Conservation (phyloP, 2,888 invertebrate species). For the Acrocyrtus sp. region DNA sequence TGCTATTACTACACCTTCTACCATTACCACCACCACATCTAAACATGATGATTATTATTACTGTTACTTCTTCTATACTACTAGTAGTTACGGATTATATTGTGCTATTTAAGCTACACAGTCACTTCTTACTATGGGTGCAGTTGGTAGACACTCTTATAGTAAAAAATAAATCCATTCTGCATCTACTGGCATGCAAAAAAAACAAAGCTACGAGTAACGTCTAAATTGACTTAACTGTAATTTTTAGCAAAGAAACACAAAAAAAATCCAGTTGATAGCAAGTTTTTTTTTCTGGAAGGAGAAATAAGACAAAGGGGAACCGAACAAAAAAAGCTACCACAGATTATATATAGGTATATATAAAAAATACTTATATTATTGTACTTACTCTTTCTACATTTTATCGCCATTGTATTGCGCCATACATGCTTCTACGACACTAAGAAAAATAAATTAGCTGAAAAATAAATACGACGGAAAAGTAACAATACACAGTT, state of each 20-base stretch:
- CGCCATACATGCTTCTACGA: not conserved
- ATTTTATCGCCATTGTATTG: not conserved
- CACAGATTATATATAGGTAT: too few species aligned
- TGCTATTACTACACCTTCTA: conserved; percentile 16
- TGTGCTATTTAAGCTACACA: not conserved
- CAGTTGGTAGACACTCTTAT: not conserved
- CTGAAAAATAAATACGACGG: not conserved
- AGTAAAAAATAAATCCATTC: too few species aligned
- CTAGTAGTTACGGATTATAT: not conserved
- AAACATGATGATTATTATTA: conserved; percentile 7
- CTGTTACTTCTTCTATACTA: not conserved
- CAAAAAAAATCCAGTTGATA: not conserved
- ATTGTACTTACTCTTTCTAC: not conserved
- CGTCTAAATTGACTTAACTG: too few species aligned
- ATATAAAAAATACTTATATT: not conserved
- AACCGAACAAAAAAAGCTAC: not conserved
- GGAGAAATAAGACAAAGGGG: not conserved
- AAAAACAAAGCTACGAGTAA: too few species aligned
- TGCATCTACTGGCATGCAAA: not conserved
- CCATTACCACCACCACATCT: not conserved
- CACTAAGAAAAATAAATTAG: not conserved
- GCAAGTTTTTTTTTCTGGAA: too few species aligned
- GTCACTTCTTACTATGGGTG: not conserved
- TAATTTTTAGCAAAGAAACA: not conserved
- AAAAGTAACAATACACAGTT: not conserved